Evolutionary conservation across 2,888 invertebrate species (phyloP), one percentile per base, ranked within the genome.

Genomic region (Mayetiola destructor): DNA sequence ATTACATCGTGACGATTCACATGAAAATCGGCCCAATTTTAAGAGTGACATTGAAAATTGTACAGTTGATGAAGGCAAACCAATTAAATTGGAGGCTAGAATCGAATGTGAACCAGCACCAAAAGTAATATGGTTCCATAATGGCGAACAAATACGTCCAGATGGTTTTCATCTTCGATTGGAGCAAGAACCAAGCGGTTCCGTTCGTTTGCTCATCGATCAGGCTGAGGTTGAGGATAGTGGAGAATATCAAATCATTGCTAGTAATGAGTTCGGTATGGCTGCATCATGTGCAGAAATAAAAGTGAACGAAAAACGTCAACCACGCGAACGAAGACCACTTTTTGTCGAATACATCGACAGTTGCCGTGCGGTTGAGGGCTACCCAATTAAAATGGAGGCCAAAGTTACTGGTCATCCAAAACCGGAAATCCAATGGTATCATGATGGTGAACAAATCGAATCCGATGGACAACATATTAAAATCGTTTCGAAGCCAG

Each of bases 61-160:
- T 14, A 27, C 52, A 14, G 58, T 56, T 18, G 42, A 36, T 27
- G 56, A 9, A 12, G 53, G 30, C 39, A 29, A 80, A 58, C 76
- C 80, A 0, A 81, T 79, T 2, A 76, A 76, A 1, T 72, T 85
- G 63, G 76, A 78, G 59, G 82, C 85, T 1, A 78, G 84, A 21
- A 80, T 91, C 64, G 80, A 84, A 30, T 91, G 88, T 4, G 86
- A 88, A 71, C 92, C 92, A 1, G 76, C 82, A 61, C 92, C 93
- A 0, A 83, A 87, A 61, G 79, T 87, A 55, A 79, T 80, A 59
- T 93, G 92, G 92, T 77, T 77, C 56, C 79, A 81, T 62, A 80
- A 86, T 63, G 88, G 88, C 2, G 82, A 81, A 61, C 78, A 80
- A 52, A 72, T 88, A 14, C 71, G 77, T 1, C 75, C 79, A 0